Percentiles rank a stretch among this genome's conserved stretches.
These are phyloP conservation scores for Molossus alvarezi DNA, from an alignment of 2,797 vertebrate genomes.

Conservation along the genomic window DNA sequence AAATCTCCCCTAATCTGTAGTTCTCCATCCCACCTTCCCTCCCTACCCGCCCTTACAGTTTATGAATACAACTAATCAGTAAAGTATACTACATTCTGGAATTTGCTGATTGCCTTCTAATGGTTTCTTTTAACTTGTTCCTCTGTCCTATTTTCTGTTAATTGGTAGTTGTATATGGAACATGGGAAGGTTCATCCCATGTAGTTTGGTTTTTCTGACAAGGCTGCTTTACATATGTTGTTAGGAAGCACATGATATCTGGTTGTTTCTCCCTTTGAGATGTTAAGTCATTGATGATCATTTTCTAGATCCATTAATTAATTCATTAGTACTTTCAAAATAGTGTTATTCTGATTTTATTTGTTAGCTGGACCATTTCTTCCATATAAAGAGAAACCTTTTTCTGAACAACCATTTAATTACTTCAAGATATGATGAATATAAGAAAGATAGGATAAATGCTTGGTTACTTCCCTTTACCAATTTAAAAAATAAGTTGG, in stretches of 20 bases:
- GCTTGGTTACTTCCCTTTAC: not conserved
- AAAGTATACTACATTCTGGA: not conserved
- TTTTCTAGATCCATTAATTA: not conserved
- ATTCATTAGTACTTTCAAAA: constrained; percentile 42
- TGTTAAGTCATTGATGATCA: not conserved
- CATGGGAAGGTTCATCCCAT: not conserved
- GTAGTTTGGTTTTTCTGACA: not conserved
- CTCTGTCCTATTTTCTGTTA: not conserved
- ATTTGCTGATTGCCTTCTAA: not conserved
- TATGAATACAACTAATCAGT: not conserved
- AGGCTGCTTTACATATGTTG: not conserved
- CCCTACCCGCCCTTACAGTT: not conserved
- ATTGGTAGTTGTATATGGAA: not conserved
- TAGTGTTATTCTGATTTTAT: not conserved
- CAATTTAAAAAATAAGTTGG: constrained; percentile 49
- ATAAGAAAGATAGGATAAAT: constrained; percentile 20
- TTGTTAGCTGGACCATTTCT: not conserved
- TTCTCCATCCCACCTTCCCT: not conserved
- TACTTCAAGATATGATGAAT: not conserved
- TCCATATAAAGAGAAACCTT: constrained; percentile 7
- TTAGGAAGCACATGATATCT: not conserved
- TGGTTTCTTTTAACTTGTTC: constrained; percentile 30
- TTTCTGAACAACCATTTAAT: not conserved
- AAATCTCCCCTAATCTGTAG: not conserved
- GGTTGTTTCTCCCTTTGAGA: not conserved